Conservation (phyloP, 2,797 vertebrate genomes). For the Rhinogobio ventralis region DNA sequence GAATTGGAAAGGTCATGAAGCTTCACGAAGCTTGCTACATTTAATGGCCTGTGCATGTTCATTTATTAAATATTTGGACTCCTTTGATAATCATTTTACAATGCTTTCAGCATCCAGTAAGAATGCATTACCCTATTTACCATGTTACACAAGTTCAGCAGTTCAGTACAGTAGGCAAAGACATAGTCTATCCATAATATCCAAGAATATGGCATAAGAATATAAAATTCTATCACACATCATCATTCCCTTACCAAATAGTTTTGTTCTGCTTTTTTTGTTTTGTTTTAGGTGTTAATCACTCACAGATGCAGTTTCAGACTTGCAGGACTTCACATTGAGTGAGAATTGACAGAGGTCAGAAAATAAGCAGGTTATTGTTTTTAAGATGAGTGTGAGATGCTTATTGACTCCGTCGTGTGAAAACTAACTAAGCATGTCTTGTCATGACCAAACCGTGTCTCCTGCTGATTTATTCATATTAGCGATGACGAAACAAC, state of each 20-base stretch:
- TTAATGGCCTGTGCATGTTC: not conserved
- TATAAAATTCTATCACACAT: not conserved
- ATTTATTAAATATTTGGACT: not conserved
- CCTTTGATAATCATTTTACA: not conserved
- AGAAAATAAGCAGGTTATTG: slow-evolving; percentile 28
- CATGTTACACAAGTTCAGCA: not conserved
- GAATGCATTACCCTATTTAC: not conserved
- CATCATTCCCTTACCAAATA: not conserved
- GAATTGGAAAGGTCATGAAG: slow-evolving; percentile 12
- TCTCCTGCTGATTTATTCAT: slow-evolving; percentile 20
- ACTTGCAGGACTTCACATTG: slow-evolving; percentile 34
- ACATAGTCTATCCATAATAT: not conserved
- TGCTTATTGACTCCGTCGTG: slow-evolving; percentile 13
- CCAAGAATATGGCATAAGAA: not conserved
- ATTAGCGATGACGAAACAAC: slow-evolving; percentile 19
- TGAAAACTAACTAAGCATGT: slow-evolving; percentile 36
- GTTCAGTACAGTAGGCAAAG: not conserved
- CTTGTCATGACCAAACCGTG: slow-evolving; percentile 34
- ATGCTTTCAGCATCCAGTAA: not conserved
- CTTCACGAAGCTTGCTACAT: not conserved
- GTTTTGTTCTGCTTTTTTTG: not conserved
- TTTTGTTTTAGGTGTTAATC: not conserved
- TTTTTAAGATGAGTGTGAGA: slow-evolving; percentile 32
- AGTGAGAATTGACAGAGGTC: slow-evolving; percentile 7
- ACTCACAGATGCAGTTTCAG: slow-evolving; percentile 48